Conservation (phyloP, 2,113 vertebrate genomes). For the Grammomys surdaster region DNA sequence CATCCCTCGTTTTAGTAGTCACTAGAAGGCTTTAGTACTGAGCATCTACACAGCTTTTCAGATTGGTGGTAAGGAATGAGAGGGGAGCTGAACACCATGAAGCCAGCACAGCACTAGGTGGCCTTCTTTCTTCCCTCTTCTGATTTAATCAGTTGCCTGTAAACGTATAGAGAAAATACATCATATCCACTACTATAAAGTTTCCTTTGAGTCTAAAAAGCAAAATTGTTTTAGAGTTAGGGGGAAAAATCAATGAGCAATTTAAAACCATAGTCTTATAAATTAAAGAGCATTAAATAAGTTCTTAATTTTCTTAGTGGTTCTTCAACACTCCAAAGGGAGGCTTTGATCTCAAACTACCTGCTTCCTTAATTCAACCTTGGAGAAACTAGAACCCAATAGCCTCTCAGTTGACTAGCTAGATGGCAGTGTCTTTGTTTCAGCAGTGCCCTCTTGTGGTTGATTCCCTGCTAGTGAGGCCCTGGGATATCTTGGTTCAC, state of each 20-base stretch:
- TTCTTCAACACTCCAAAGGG: slow-evolving; percentile 48
- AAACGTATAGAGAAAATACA: slow-evolving; percentile 45
- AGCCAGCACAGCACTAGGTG: not conserved
- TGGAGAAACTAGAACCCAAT: slow-evolving; percentile 41
- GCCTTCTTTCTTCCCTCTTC: not conserved
- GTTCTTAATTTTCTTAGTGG: slow-evolving; percentile 45
- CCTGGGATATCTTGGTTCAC: not conserved
- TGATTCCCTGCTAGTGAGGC: not conserved
- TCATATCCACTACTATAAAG: not conserved
- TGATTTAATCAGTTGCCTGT: not conserved
- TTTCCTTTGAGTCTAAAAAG: slow-evolving; percentile 50
- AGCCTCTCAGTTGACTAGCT: not conserved
- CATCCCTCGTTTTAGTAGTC: not conserved
- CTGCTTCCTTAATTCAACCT: not conserved
- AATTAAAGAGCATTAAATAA: slow-evolving; percentile 67
- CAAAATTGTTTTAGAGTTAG: slow-evolving; percentile 53
- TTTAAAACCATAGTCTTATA: slow-evolving; percentile 25
- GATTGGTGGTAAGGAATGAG: not conserved
- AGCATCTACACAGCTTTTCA: not conserved
- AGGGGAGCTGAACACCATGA: not conserved
- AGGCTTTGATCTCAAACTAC: slow-evolving; percentile 40
- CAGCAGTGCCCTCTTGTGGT: slow-evolving; percentile 58
- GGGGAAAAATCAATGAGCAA: slow-evolving; percentile 16
- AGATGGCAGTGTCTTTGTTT: slow-evolving; percentile 6
- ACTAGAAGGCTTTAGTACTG: not conserved